Conservation (phyloP, 1,140 invertebrate genomes). For the Eriosoma lanigerum region DNA sequence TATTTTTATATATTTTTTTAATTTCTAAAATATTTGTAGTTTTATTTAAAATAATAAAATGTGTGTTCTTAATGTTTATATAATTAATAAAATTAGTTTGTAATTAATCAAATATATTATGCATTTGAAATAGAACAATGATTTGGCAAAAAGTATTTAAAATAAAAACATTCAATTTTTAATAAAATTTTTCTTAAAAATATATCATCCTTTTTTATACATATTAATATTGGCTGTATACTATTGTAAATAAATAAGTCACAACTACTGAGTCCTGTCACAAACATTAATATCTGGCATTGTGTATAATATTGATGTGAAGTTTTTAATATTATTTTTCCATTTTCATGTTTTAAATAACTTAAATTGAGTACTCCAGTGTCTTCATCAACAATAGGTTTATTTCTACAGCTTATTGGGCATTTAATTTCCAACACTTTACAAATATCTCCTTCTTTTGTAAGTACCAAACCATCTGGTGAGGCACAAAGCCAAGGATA, state of each 20-base stretch:
- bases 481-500: background rate
- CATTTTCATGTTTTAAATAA: conserved; percentile 6
- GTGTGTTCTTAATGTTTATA: too few relatives aligned
- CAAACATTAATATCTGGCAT: background rate
- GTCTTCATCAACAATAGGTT: background rate
- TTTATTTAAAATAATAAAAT: too few relatives aligned
- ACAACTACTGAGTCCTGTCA: background rate
- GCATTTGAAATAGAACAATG: too few relatives aligned
- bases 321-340: background rate
- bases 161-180: too few relatives aligned
- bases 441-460: background rate
- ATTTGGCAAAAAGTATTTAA: too few relatives aligned
- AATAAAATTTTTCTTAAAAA: too few relatives aligned
- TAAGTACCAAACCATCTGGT: background rate
- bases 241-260: background rate
- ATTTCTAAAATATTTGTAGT: too few relatives aligned
- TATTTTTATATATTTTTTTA: too few relatives aligned
- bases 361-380: conserved; percentile 3
- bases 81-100: too few relatives aligned
- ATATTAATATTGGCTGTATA: too few relatives aligned
- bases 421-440: background rate
- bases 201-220: too few relatives aligned
- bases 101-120: too few relatives aligned
- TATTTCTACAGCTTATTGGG: conserved; percentile 1
- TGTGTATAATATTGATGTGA: background rate